Percentiles rank a stretch among this genome's conserved stretches.
Conservation (phyloP, 1,140 invertebrate genomes). For the Brachionus manjavacas region DNA sequence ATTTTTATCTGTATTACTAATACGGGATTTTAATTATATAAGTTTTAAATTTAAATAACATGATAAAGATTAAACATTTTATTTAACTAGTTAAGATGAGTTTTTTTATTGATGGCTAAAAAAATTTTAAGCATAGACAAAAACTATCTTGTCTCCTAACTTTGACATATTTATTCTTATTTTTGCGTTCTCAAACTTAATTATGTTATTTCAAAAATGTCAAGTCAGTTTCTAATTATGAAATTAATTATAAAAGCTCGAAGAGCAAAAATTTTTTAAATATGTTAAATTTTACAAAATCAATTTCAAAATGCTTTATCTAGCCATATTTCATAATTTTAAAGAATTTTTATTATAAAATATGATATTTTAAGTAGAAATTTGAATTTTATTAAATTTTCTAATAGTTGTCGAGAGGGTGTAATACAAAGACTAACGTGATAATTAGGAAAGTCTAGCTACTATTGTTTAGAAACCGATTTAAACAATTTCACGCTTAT, state of each 20-base stretch:
- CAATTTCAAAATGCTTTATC: too few species aligned
- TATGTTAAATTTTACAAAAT: not conserved
- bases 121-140: not conserved
- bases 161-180: not conserved
- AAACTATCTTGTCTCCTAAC: not conserved
- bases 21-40: too few species aligned
- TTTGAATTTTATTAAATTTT: not conserved
- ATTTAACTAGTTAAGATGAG: too few species aligned
- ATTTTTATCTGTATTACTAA: too few species aligned
- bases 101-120: not conserved
- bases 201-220: conserved; percentile 1
- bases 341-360: not conserved
- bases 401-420: not conserved
- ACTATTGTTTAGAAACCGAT: not conserved
- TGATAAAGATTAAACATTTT: too few species aligned
- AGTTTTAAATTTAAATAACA: too few species aligned
- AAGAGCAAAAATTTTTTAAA: not conserved
- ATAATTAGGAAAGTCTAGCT: not conserved
- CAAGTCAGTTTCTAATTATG: not conserved
- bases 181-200: not conserved
- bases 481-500: not conserved
- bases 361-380: not conserved
- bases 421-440: not conserved
- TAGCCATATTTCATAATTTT: not conserved
- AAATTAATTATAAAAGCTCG: not conserved